These are phyloP conservation scores for Tyrophagus putrescentiae DNA, from an alignment of 1,140 invertebrate genomes.

Conservation along the genomic window DNA sequence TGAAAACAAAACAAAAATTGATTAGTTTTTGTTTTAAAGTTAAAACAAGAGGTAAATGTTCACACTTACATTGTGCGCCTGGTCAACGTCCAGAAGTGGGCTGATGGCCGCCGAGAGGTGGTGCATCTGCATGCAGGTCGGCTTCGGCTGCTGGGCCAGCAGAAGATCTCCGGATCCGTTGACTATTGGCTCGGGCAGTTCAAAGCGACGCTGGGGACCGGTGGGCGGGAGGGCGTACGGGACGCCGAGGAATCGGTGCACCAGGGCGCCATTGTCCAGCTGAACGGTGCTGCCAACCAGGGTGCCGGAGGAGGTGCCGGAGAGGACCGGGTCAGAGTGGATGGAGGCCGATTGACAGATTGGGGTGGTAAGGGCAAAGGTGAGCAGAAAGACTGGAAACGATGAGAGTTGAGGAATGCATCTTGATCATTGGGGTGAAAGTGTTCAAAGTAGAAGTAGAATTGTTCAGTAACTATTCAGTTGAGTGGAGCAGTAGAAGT, in stretches of 20 bases:
- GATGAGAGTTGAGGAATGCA: neutral
- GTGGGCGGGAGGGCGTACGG: slow-evolving; percentile 30
- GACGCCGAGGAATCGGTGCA: slow-evolving; percentile 26
- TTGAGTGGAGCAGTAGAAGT: neutral
- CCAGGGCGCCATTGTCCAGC: neutral
- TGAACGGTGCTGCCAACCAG: slow-evolving; percentile 2
- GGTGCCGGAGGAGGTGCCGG: slow-evolving; percentile 11
- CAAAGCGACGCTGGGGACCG: slow-evolving; percentile 26
- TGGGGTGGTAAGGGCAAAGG: neutral
- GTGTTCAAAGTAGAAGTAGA: neutral
- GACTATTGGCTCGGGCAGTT: neutral
- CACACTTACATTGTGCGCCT: slow-evolving; percentile 15
- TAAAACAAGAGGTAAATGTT: neutral
- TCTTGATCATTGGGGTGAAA: neutral
- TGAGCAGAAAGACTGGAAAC: neutral
- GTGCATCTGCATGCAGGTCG: slow-evolving; percentile 28
- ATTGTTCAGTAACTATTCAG: neutral
- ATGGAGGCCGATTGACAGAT: too few species aligned
- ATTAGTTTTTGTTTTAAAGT: neutral
- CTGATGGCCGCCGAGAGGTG: slow-evolving; percentile 26
- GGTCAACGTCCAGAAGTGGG: slow-evolving; percentile 22
- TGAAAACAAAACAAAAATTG: neutral
- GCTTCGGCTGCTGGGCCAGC: slow-evolving; percentile 19
- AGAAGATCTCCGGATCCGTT: neutral
- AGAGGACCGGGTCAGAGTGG: neutral